Base-by-base conservation (phyloP, 92 coral and sea anemone species). In the Palythoa heliodiscus region DNA sequence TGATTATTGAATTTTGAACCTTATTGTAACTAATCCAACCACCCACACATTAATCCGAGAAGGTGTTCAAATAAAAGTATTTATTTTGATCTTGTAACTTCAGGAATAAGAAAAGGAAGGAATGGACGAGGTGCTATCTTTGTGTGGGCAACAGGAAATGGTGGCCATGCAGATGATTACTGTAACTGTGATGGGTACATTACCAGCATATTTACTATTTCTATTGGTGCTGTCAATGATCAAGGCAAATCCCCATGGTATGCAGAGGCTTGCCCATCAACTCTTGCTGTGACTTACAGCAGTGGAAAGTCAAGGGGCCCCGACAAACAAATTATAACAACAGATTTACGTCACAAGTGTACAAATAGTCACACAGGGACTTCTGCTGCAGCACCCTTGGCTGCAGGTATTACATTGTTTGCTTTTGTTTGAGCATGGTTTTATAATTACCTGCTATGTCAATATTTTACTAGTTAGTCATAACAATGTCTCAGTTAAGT, bases 61-160 rank as follows among this genome's bases (percentile, higher is more conserved):
- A 29, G 35, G 35, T 29, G 35, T 29, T 29, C 35, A 29, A 29
- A 29, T 29, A 29, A 29, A 29, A 29, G 35, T 29, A 29, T 29
- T 29, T 78, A 22, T 14, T 75, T 50, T 29, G 25, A 47, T 63
- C 48, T 80, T 80, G 57, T 48, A 25, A 48, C n/a, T 20, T 2
- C 73, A 97, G 99, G 99, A 71, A 95, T 94, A 55, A 89, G 90
- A 22, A 94, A 91, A 77, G 99, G 99, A 6, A 95, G 99, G n/a
- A 87, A 87, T 75, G 98, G 98, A 15, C 91, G 93, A 11, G 99
- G 99, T 13, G 91, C 99, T 29, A 97, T 97, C 91, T 97, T 97
- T 92, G 99, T 97, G 1, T 97, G 99, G 99, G 99, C 99, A 2
- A 97, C 99, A 39, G 99, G 99, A 29, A 97, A 97, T 88, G 99